Evolutionary conservation across 2,797 vertebrate genomes (phyloP), one percentile per base, ranked within the genome.

Genomic region (Corythornis leucogaster): DNA sequence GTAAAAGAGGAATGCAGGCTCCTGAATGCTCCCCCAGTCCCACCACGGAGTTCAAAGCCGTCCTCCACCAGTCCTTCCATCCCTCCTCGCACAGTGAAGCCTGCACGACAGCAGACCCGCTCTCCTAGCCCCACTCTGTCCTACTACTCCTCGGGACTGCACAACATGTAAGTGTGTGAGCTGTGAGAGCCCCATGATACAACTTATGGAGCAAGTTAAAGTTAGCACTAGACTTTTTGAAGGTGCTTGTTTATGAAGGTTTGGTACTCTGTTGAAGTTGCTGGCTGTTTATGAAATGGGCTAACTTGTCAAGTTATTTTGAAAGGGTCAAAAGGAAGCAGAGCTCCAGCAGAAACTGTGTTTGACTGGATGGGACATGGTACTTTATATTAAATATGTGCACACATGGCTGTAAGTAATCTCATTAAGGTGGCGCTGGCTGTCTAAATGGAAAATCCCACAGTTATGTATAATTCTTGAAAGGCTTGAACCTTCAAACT

Each of bases 1-100:
- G 99, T 99, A 82, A 99, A 98, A 96, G 99, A 99, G 97, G 99
- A 99, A 96, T 99, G 99, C 97, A 98, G 99, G 80, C 98, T 99
- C 82, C 96, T 99, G 97, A 99, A 99, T 15, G 99, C 99, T 43
- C 99, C 99, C 8, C 99, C 99, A 0, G 98, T 99, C 88, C 99
- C 99, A 24, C 99, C 99, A 8, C 98, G 99, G 76, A 99, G 98
- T 83, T 97, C 98, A 82, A 99, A 99, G 96, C 99, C 97, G 3
- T 95, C 97, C 70, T 98, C 99, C 84, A 94, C 97, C 94, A 98
- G 97, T 58, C 98, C 98, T 17, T 98, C 99, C 85, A 96, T 99
- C 94, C 98, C 98, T 87, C 97, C 97, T 87, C 98, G 98, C 55
- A 96, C 97, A 5, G 97, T 70, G 93, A 98, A 98, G 91, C 96